Evolutionary conservation across 1,140 invertebrate species (phyloP), one percentile per base, ranked within the genome.

Genomic region (Ephestia elutella): DNA sequence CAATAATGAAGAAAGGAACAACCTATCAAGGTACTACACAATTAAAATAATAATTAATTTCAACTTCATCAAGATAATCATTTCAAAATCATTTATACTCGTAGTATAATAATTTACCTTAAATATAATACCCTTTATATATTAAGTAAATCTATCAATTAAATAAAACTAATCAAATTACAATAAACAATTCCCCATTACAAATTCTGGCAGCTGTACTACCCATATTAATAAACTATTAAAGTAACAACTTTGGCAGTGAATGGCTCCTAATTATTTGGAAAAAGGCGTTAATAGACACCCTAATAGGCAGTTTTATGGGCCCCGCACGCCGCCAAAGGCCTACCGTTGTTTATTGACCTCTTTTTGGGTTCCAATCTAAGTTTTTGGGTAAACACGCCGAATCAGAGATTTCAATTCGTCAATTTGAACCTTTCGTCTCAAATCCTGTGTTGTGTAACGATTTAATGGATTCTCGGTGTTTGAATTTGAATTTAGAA

Each of bases 281-380:
- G 77, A 84, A 86, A 86, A 76, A 87, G 84, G 82, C 80, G 84
- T 81, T 87, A 87, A 87, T 87, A 86, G 74, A 84, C 75, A 78
- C 71, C 50, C 72, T 86, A 86, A 87, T 86, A 73, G 81, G 57
- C 64, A 70, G 63, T 78, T 87, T 87, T 87, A 86, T 68, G 75
- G 72, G 71, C 63, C 60, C 60, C 60, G 66, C 56, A 65, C 59
- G 68, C 85, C 82, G 79, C 77, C 85, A 86, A 84, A 87, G 82
- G 76, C 71, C 72, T 78, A 71, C 73, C 70, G 70, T 77, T 82
- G 78, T 82, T 85, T 81, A 81, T 86, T 77, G 75, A 70, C 71
- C 62, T 60, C 68, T 84, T 85, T 85, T 65, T 63, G 49, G 67
- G 53, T 58, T 44, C 51, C 60, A 60, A 68, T 72, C 77, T 86